Conservation (phyloP, 2,888 invertebrate genomes). For the Microdon myrmicae region DNA sequence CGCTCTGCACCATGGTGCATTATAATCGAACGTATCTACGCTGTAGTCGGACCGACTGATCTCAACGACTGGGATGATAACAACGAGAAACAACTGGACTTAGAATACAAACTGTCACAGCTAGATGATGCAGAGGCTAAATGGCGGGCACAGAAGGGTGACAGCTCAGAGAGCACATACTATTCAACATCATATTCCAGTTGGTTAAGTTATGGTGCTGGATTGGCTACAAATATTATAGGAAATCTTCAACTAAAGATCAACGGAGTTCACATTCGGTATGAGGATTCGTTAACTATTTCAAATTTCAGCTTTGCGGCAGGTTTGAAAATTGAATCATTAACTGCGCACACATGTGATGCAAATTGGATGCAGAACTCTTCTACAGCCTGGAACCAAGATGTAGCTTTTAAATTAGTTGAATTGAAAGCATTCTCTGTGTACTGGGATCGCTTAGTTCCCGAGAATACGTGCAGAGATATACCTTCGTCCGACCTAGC, state of each 20-base stretch:
- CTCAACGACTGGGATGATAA: constrained; percentile 90
- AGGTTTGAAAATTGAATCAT: constrained; percentile 86
- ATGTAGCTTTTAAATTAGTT: constrained; percentile 84
- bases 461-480: constrained; percentile 73
- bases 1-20: constrained; percentile 97
- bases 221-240: constrained; percentile 91
- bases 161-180: constrained; percentile 69
- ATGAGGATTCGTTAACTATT: constrained; percentile 86
- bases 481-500: constrained; percentile 77
- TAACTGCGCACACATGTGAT: constrained; percentile 94
- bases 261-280: constrained; percentile 94
- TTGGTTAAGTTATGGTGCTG: constrained; percentile 93
- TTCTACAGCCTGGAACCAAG: constrained; percentile 72
- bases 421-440: constrained; percentile 88
- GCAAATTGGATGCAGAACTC: constrained; percentile 83
- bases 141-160: constrained; percentile 81
- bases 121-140: constrained; percentile 89
- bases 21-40: constrained; percentile 89
- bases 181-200: constrained; percentile 90
- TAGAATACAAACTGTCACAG: constrained; percentile 85
- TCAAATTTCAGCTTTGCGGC: constrained; percentile 80
- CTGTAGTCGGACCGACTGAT: constrained; percentile 88
- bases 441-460: constrained; percentile 84
- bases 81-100: constrained; percentile 81
- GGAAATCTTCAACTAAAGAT: constrained; percentile 96